These are phyloP conservation scores for Resseliella maxima DNA, from an alignment of 2,888 invertebrate species.

Conservation along the genomic window DNA sequence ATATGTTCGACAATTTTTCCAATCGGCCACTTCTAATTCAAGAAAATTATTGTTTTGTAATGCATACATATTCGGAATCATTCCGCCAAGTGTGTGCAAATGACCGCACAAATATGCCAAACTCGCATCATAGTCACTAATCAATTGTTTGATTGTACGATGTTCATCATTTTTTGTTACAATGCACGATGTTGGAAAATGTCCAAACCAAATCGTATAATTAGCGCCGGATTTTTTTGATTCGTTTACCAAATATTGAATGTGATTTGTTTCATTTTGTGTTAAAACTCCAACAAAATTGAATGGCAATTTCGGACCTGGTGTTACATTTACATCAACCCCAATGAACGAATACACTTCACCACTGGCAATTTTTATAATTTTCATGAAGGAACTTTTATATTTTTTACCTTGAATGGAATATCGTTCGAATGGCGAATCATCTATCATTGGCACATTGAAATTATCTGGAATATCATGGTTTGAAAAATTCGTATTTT, in stretches of 20 bases:
- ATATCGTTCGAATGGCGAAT: constrained; percentile 82
- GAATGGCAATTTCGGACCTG: constrained; percentile 87
- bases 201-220: constrained; percentile 85
- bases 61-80: constrained; percentile 87
- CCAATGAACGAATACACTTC: constrained; percentile 83
- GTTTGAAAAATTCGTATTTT: too few species aligned
- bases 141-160: constrained; percentile 70
- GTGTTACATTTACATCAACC: constrained; percentile 87
- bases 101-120: constrained; percentile 90
- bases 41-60: constrained; percentile 83
- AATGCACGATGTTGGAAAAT: constrained; percentile 92
- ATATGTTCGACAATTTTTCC: constrained; percentile 90
- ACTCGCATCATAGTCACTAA: constrained; percentile 72
- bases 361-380: constrained; percentile 69
- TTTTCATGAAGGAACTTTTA: constrained; percentile 80
- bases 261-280: constrained; percentile 70
- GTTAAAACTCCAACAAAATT: constrained; percentile 87
- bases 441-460: constrained; percentile 79
- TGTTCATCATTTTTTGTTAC: constrained; percentile 71
- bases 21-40: constrained; percentile 91
- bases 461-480: constrained; percentile 81
- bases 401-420: constrained; percentile 81
- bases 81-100: constrained; percentile 84
- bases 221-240: constrained; percentile 70
- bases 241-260: constrained; percentile 71